Evolutionary conservation across 1,140 invertebrate species (phyloP).

Genomic region (Drosophila pruinosa): DNA sequence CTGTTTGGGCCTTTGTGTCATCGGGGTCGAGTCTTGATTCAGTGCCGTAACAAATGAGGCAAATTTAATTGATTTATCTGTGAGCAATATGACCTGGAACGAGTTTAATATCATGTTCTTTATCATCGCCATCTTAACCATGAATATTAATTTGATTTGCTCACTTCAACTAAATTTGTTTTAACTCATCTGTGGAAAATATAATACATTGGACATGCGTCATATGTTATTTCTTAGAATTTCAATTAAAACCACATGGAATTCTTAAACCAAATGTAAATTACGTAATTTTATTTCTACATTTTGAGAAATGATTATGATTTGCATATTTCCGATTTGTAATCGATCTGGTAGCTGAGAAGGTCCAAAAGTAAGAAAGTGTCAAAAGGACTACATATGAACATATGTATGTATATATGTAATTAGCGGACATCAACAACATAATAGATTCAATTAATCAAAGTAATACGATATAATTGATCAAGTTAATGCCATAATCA

Average conservation of each 20-base stretch:
- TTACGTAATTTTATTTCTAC: conserved; percentile 1
- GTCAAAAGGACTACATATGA: too few species aligned
- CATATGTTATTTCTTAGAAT: not conserved
- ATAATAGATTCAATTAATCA: too few species aligned
- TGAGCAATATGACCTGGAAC: conserved; percentile 11
- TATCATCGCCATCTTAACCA: conserved; percentile 20
- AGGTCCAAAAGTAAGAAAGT: too few species aligned
- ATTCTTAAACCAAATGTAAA: not conserved
- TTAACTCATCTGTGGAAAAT: not conserved
- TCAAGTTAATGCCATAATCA: too few species aligned
- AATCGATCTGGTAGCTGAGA: too few species aligned
- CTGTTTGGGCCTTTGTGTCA: conserved; percentile 17
- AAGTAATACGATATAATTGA: too few species aligned
- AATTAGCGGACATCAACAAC: too few species aligned
- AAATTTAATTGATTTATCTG: conserved; percentile 42
- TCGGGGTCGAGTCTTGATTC: conserved; percentile 17
- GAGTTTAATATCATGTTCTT: conserved; percentile 9
- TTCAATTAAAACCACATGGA: not conserved
- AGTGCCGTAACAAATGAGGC: conserved; percentile 16
- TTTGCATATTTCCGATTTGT: too few species aligned
- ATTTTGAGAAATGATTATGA: too few species aligned
- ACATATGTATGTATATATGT: too few species aligned
- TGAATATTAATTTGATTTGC: conserved; percentile 18
- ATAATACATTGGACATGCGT: not conserved
- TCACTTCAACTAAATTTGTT: too few species aligned